Evolutionary conservation across 2,797 vertebrate genomes (phyloP).

Genomic region (Columba guinea): DNA sequence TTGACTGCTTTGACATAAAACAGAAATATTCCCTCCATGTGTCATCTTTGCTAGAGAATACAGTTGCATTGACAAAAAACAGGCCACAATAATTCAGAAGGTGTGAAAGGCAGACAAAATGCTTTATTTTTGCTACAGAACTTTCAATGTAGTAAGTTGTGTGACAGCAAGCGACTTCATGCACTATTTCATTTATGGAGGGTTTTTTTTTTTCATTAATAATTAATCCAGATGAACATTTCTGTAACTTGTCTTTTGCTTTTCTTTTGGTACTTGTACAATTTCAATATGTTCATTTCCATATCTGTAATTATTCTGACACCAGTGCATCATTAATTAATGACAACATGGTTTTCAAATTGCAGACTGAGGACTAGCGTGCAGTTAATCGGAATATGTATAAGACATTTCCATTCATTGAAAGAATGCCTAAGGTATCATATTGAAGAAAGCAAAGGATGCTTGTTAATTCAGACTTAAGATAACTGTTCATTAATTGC

Average conservation of each 20-base stretch:
- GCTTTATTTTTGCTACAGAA: not conserved
- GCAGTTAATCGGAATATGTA: not conserved
- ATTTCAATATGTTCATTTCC: conserved; percentile 3
- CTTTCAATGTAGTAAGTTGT: not conserved
- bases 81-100: not conserved
- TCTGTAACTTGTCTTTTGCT: not conserved
- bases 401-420: not conserved
- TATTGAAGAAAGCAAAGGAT: conserved; percentile 2
- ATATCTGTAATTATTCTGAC: not conserved
- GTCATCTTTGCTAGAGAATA: not conserved
- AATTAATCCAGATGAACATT: not conserved
- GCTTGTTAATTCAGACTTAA: conserved; percentile 17
- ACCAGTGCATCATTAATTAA: conserved; percentile 6
- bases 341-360: not conserved
- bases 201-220: not conserved
- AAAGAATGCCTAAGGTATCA: not conserved
- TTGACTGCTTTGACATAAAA: not conserved
- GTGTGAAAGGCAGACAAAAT: not conserved
- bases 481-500: conserved; percentile 40
- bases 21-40: not conserved
- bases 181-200: not conserved
- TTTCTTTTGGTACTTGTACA: not conserved
- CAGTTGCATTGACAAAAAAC: not conserved
- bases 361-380: not conserved
- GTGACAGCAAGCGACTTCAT: not conserved